Evolutionary conservation across 2,113 vertebrate genomes (phyloP).

Genomic region (Centrocercus urophasianus): DNA sequence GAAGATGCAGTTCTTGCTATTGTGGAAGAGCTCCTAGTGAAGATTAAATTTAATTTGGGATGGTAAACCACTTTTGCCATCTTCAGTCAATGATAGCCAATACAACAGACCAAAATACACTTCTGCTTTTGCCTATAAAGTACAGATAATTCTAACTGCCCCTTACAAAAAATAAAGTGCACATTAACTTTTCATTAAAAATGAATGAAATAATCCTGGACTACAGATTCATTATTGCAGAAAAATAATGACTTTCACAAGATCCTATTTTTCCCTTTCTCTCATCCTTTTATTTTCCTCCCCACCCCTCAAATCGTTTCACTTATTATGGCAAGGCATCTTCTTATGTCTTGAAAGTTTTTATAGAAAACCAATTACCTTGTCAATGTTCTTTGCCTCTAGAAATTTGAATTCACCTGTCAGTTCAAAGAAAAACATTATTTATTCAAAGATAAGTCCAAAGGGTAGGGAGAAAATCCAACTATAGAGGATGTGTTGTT

Average conservation of each 20-base stretch:
- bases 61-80: background rate
- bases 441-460: slow-evolving; percentile 39
- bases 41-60: background rate
- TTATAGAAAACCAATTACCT: slow-evolving; percentile 35
- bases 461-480: slow-evolving; percentile 32
- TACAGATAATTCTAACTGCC: background rate
- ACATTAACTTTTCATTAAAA: background rate
- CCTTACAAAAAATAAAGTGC: background rate
- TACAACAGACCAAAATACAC: background rate
- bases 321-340: background rate
- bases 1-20: background rate
- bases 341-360: slow-evolving; percentile 11
- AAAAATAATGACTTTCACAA: background rate
- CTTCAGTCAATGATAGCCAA: background rate
- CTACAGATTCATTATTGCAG: background rate
- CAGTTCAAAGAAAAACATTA: slow-evolving; percentile 3
- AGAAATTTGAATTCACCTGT: slow-evolving; percentile 62
- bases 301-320: background rate
- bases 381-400: background rate
- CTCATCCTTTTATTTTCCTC: background rate
- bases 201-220: background rate
- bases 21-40: background rate
- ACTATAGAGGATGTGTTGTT: background rate
- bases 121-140: background rate
- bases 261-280: background rate